phyloP scores from a whole-genome alignment of 2,113 vertebrate species.

The Hemicordylus capensis region DNA sequence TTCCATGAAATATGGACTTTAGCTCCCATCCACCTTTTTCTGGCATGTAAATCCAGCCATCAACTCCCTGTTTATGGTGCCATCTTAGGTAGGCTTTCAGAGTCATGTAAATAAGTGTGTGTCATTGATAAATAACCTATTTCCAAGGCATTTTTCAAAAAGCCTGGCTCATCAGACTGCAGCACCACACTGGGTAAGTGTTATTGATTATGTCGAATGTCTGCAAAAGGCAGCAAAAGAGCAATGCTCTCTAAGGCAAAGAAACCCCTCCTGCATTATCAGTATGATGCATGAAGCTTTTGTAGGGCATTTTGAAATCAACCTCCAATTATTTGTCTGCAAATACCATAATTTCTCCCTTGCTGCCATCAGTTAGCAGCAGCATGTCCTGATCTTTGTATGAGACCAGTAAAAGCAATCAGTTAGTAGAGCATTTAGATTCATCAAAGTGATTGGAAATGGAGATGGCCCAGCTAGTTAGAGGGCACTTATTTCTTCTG shows the following conservation, averaged over 20 bases:
- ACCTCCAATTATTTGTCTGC: not conserved
- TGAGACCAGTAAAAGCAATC: not conserved
- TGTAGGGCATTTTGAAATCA: conserved; percentile 3
- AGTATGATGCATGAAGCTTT: not conserved
- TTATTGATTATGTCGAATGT: not conserved
- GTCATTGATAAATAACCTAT: not conserved
- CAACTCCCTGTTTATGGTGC: not conserved
- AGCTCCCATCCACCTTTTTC: not conserved
- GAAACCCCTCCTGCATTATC: not conserved
- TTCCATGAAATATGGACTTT: not conserved
- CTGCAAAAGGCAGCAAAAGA: not conserved
- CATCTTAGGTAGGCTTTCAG: not conserved
- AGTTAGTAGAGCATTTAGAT: not conserved
- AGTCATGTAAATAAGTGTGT: not conserved
- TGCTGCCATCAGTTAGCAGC: not conserved
- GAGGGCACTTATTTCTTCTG: not conserved
- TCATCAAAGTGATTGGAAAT: not conserved
- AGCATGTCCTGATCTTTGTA: not conserved
- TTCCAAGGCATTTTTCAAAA: not conserved
- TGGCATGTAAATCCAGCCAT: not conserved
- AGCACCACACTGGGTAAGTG: not conserved
- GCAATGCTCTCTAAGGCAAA: conserved; percentile 8
- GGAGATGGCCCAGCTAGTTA: not conserved
- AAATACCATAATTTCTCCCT: not conserved
- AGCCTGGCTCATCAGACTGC: not conserved